Evolutionary conservation across 2,888 invertebrate species (phyloP), one percentile per base, ranked within the genome.

Genomic region (Sialis fuliginosa): DNA sequence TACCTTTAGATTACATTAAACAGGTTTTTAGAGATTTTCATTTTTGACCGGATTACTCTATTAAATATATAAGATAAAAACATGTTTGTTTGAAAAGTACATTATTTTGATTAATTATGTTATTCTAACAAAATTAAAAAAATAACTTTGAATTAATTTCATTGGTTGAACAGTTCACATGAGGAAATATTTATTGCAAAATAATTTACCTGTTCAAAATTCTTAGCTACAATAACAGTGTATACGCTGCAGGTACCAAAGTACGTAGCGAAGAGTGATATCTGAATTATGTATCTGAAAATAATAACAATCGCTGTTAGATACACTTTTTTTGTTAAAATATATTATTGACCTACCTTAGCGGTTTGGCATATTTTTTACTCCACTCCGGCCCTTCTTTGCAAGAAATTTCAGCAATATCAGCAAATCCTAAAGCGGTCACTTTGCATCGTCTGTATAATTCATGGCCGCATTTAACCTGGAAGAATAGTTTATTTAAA

Each of bases 181-280:
- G 22, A 22, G 4, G 22, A 4, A 22, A 22, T 2, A 22, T 22
- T 22, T 22, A 22, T 22, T 22, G 2, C 12, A 37, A 37, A 37
- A 37, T 39, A 5, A 39, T 31, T 56, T 54, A 77, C 81, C 66
- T 84, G 78, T 58, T 79, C 65, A 52, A 93, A 77, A 62, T 89
- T 93, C 51, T 74, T 77, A 1, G 92, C 88, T 45, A 96, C 81
- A 60, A 97, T 91, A 1, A 96, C 89, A 3, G 92, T 81, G 63
- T 97, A 97, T 31, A 95, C 95, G 56, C 93, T 92, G 73, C 96
- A 96, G 54, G 97, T 96, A 43, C 95, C 93, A 60, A 92, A 88
- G 64, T 97, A 97, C 1, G 96, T 95, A 39, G 86, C 66, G 60
- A 93, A 90, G 50, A 97, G 71, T 59, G 87, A 82, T 47, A 77